Evolutionary conservation across 2,888 invertebrate species (phyloP).

Genomic region (Alsophila aescularia): DNA sequence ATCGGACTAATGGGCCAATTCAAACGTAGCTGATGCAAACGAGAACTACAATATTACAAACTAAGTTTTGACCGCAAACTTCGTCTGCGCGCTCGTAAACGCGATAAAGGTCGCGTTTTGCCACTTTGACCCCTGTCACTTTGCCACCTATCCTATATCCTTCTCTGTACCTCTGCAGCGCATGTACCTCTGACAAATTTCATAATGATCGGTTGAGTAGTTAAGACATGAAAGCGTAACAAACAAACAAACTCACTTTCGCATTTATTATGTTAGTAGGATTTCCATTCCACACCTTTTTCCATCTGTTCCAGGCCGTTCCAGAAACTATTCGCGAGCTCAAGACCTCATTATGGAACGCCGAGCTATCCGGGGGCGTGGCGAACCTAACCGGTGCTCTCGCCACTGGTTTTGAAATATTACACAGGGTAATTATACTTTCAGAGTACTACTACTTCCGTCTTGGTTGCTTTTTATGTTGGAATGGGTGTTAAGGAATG

Average conservation of each 20-base stretch:
- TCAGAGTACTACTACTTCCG: slow-evolving; percentile 36
- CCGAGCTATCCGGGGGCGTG: slow-evolving; percentile 88
- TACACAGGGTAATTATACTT: slow-evolving; percentile 88
- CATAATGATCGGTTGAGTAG: too few relatives aligned
- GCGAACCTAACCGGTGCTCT: slow-evolving; percentile 97
- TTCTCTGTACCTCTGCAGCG: too few relatives aligned
- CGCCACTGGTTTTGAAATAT: slow-evolving; percentile 95
- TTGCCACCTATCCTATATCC: too few relatives aligned
- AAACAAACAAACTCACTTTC: too few relatives aligned
- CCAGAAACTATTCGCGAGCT: slow-evolving; percentile 92
- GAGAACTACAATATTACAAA: background rate
- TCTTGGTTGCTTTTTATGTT: slow-evolving; percentile 35
- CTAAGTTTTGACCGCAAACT: too few relatives aligned
- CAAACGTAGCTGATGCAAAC: slow-evolving; percentile 5
- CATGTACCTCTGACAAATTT: too few relatives aligned
- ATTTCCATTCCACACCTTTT: slow-evolving; percentile 8
- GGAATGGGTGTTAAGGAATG: slow-evolving; percentile 4
- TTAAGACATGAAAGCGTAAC: too few relatives aligned
- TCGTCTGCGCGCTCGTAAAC: too few relatives aligned
- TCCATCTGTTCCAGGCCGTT: slow-evolving; percentile 85
- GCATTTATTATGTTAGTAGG: too few relatives aligned
- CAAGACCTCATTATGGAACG: slow-evolving; percentile 89
- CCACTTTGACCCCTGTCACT: too few relatives aligned
- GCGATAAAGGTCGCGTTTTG: too few relatives aligned
- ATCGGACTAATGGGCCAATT: too few relatives aligned